Evolutionary conservation across 2,113 vertebrate genomes (phyloP).

Genomic region (Sinocyclocheilus anophthalmus): DNA sequence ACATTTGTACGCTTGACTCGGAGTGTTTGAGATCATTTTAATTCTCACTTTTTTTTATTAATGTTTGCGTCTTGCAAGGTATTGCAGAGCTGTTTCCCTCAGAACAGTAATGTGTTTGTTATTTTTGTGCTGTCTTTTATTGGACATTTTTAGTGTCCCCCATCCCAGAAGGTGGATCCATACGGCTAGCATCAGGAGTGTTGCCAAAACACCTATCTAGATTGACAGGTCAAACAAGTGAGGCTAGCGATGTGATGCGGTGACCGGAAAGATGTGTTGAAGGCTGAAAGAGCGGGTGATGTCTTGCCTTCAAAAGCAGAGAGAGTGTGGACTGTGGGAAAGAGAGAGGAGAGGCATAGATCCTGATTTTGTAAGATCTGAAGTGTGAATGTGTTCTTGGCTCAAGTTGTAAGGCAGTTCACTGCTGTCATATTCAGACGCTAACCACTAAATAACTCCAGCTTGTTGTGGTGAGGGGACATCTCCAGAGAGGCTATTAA

Average conservation of each 20-base stretch:
- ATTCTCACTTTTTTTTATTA: not conserved
- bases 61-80: not conserved
- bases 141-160: slow-evolving; percentile 13
- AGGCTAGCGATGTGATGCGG: slow-evolving; percentile 33
- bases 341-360: slow-evolving; percentile 7
- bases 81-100: not conserved
- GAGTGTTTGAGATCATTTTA: not conserved
- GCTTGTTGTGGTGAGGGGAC: slow-evolving; percentile 37
- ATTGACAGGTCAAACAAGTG: slow-evolving; percentile 39
- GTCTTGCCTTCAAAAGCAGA: slow-evolving; percentile 19
- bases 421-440: slow-evolving; percentile 42
- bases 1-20: not conserved
- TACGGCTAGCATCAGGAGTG: slow-evolving; percentile 24
- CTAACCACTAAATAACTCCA: slow-evolving; percentile 43
- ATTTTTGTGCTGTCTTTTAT: not conserved
- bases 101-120: not conserved
- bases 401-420: slow-evolving; percentile 40
- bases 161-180: slow-evolving; percentile 11
- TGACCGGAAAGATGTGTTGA: slow-evolving; percentile 49
- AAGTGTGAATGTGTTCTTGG: slow-evolving; percentile 47
- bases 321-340: slow-evolving; percentile 25
- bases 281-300: slow-evolving; percentile 25
- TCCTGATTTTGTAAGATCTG: slow-evolving; percentile 24
- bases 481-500: slow-evolving; percentile 43
- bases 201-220: slow-evolving; percentile 48